Evolutionary conservation across 1,140 invertebrate genomes (phyloP).

Genomic region (Probaryconus sp.): DNA sequence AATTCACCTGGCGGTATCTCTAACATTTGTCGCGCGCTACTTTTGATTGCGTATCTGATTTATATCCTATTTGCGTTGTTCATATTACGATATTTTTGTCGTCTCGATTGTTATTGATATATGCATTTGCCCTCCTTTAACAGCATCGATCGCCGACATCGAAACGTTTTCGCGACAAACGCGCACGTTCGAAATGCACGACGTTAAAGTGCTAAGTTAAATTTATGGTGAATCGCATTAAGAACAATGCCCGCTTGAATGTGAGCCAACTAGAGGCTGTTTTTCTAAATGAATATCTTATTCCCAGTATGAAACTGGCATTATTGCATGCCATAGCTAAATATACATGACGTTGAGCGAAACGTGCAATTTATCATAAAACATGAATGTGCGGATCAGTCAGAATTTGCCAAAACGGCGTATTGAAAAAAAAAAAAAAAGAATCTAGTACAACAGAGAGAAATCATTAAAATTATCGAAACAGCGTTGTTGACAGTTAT

Average conservation of each 20-base stretch:
- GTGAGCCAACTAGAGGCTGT: conserved; percentile 47
- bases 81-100: conserved; percentile 40
- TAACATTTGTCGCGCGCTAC: conserved; percentile 48
- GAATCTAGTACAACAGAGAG: too few species aligned
- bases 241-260: conserved; percentile 57
- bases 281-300: conserved; percentile 60
- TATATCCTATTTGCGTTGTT: conserved; percentile 31
- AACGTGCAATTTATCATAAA: conserved; percentile 46
- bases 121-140: conserved; percentile 29
- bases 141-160: conserved; percentile 40
- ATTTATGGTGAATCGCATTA: conserved; percentile 59
- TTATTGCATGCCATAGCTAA: conserved; percentile 41
- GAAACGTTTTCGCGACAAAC: conserved; percentile 30
- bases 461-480: too few species aligned
- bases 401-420: background rate
- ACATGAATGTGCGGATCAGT: conserved; percentile 8
- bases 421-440: too few species aligned
- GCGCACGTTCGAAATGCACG: conserved; percentile 33
- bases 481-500: too few species aligned
- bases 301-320: conserved; percentile 46
- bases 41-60: conserved; percentile 53
- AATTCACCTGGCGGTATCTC: conserved; percentile 43
- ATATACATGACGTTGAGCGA: conserved; percentile 46
- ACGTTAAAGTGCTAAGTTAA: conserved; percentile 44
- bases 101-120: conserved; percentile 53